Conservation (phyloP, 2,888 invertebrate genomes). For the Sthenelais limicola region DNA sequence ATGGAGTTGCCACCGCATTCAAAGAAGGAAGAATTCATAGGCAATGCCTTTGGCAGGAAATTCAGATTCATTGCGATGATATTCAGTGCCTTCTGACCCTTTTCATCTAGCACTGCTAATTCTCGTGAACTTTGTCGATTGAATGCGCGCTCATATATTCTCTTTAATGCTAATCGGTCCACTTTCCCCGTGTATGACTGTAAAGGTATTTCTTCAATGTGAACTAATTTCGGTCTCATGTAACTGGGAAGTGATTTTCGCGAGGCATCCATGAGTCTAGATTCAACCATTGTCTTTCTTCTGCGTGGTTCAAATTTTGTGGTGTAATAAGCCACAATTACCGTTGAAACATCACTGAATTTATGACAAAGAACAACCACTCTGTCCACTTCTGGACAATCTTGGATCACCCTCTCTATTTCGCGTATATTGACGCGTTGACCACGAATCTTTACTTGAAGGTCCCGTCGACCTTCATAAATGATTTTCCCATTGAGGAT, state of each 20-base stretch:
- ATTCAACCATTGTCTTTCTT: slow-evolving; percentile 8
- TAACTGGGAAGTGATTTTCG: slow-evolving; percentile 77
- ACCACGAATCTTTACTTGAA: slow-evolving; percentile 49
- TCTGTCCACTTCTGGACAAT: slow-evolving; percentile 78
- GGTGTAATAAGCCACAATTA: slow-evolving; percentile 49
- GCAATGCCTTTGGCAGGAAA: slow-evolving; percentile 41
- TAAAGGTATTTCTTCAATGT: slow-evolving; percentile 82
- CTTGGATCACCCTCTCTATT: slow-evolving; percentile 76
- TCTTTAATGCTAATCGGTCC: slow-evolving; percentile 81
- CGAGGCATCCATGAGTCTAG: slow-evolving; percentile 36
- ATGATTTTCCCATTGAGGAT: slow-evolving; percentile 79
- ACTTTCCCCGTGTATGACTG: slow-evolving; percentile 87
- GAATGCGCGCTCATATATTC: slow-evolving; percentile 44
- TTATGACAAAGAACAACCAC: slow-evolving; percentile 86
- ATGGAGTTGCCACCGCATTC: slow-evolving; percentile 61
- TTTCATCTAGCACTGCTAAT: slow-evolving; percentile 44
- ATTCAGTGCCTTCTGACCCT: slow-evolving; percentile 44
- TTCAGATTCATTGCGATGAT: slow-evolving; percentile 47
- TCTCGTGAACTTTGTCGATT: slow-evolving; percentile 46
- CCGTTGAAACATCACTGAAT: slow-evolving; percentile 45
- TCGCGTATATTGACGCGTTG: slow-evolving; percentile 84
- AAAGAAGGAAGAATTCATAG: slow-evolving; percentile 55
- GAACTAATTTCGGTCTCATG: slow-evolving; percentile 79
- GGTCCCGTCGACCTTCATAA: slow-evolving; percentile 79
- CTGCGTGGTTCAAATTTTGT: neutral